Percentiles rank a stretch among this genome's conserved stretches.
Evolutionary conservation across 2,113 vertebrate species (phyloP).

Genomic region (Mungos mungo): DNA sequence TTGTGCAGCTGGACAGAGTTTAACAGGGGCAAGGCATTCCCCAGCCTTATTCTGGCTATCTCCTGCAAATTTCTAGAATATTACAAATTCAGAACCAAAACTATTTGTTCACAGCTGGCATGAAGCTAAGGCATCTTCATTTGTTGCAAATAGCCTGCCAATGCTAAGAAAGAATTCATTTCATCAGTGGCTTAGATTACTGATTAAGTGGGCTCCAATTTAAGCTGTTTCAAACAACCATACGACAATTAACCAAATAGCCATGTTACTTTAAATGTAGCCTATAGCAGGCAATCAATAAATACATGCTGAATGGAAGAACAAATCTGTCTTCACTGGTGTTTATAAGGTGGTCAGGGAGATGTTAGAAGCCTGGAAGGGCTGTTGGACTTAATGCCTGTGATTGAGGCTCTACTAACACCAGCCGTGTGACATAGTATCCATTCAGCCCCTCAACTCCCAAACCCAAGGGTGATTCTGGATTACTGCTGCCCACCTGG

Average conservation of each 20-base stretch:
- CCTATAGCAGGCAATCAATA: not conserved
- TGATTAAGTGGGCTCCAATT: not conserved
- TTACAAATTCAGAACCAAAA: not conserved
- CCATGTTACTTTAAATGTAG: not conserved
- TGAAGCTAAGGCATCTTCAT: not conserved
- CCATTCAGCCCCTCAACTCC: not conserved
- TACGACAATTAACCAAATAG: conserved; percentile 23
- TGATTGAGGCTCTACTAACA: not conserved
- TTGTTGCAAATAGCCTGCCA: not conserved
- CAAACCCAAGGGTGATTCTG: not conserved
- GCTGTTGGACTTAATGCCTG: not conserved
- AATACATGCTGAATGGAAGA: not conserved
- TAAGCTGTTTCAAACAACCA: not conserved
- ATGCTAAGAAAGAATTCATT: conserved; percentile 23
- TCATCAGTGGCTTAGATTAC: conserved; percentile 16
- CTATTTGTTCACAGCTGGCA: conserved; percentile 39
- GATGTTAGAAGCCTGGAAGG: not conserved
- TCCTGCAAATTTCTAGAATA: conserved; percentile 19
- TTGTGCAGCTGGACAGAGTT: not conserved
- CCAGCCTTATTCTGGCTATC: not conserved
- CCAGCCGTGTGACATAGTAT: not conserved
- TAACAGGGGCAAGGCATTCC: not conserved
- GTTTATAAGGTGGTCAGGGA: not conserved
- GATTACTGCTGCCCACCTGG: not conserved
- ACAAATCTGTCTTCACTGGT: not conserved